Percentiles rank a stretch among this genome's conserved stretches.
phyloP scores from a whole-genome alignment of 2,888 invertebrate species.

The Myopa testacea region DNA sequence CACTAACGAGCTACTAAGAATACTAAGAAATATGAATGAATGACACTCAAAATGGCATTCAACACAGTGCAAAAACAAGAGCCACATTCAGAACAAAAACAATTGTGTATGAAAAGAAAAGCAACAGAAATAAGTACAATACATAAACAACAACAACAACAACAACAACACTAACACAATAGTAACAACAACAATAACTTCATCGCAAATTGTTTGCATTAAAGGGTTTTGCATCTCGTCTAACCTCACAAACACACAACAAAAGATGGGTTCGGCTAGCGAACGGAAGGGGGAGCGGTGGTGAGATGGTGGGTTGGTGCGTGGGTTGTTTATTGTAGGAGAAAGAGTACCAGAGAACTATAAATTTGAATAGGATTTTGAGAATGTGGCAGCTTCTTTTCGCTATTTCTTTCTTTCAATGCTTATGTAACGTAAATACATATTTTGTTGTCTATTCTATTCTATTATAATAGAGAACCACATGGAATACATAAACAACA shows the following conservation, averaged over 20 bases:
- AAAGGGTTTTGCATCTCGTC: conserved; percentile 1
- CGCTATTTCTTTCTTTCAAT: neutral
- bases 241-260: neutral
- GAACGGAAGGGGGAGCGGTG: no score
- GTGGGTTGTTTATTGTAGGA: no score
- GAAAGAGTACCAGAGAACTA: neutral
- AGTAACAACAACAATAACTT: neutral
- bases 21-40: neutral
- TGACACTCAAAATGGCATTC: no score
- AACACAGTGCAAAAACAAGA: no score
- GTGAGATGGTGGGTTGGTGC: no score
- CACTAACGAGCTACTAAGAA: neutral
- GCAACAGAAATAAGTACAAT: no score
- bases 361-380: neutral
- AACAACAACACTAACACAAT: neutral
- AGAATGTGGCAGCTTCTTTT: conserved; percentile 11
- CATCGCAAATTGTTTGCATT: conserved; percentile 2
- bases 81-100: no score
- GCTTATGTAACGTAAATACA: neutral
- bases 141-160: no score
- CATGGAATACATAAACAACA: no score
- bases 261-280: no score
- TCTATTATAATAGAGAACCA: no score
- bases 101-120: no score
- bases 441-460: conserved; percentile 9